Evolutionary conservation across 2,888 invertebrate species (phyloP).

Genomic region (Plagiodera versicolora): DNA sequence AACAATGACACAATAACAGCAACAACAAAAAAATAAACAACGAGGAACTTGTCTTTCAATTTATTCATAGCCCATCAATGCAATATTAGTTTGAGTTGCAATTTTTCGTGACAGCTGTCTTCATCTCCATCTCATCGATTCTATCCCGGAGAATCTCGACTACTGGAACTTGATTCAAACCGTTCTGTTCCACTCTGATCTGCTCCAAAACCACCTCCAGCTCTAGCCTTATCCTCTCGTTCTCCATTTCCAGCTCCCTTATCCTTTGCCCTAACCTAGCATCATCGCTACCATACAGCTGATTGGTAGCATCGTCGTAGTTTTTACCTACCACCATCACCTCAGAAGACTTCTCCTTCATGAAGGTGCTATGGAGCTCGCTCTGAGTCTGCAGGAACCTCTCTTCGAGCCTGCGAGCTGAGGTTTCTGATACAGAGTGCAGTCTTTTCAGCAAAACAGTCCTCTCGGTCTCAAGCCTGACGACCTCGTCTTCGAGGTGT

Average conservation of each 20-base stretch:
- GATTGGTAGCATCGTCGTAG: slow-evolving; percentile 37
- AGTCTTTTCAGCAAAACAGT: slow-evolving; percentile 23
- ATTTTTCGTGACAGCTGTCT: neutral
- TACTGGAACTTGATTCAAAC: slow-evolving; percentile 15
- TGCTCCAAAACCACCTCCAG: slow-evolving; percentile 26
- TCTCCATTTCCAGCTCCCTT: slow-evolving; percentile 36
- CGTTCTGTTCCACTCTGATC: slow-evolving; percentile 20
- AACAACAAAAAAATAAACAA: neutral
- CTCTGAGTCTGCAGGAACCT: slow-evolving; percentile 22
- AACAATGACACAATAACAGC: neutral
- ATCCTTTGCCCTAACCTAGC: slow-evolving; percentile 34
- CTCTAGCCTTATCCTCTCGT: slow-evolving; percentile 32
- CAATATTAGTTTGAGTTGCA: neutral
- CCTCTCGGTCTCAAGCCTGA: slow-evolving; percentile 29
- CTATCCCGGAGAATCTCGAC: slow-evolving; percentile 19
- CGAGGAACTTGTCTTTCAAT: neutral
- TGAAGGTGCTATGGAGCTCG: slow-evolving; percentile 29
- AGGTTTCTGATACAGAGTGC: slow-evolving; percentile 25
- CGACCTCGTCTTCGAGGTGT: slow-evolving; percentile 21
- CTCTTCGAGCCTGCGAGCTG: slow-evolving; percentile 20
- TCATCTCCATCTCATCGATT: slow-evolving; percentile 23
- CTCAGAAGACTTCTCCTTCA: slow-evolving; percentile 30
- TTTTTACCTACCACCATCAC: slow-evolving; percentile 16
- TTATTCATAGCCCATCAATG: too few relatives aligned
- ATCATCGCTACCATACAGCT: slow-evolving; percentile 33